Base-by-base conservation (phyloP, 2,113 vertebrate genomes). In the Bucco capensis region DNA sequence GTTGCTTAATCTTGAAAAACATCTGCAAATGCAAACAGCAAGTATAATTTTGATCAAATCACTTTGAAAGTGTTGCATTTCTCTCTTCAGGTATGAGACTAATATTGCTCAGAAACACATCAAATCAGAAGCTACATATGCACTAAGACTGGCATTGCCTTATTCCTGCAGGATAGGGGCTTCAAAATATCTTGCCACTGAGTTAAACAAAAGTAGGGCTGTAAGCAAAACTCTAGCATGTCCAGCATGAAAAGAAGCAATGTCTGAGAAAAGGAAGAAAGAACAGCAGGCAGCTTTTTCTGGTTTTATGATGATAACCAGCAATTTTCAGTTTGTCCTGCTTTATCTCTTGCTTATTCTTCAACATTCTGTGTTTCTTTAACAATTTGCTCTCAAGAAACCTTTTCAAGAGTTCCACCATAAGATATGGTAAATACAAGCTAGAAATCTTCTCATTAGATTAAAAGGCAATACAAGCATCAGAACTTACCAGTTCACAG, bases 401-500 rank as follows among this genome's bases (percentile, higher is more conserved):
- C 6, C 5, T 19, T 56, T 80, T 79, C 74, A 79, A 46, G n/a
- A 47, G 6, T 53, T 13, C 17, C 31, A 70, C 27, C 12, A 25
- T 82, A 82, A 73, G 19, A 18, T 31, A 54, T 10, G 5, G 46
- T 75, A 87, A 82, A 82, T 49, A 66, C 18, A 85, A 64, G 15
- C 17, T 56, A 70, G 58, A 79, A 78, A 58, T 12, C 62, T 81
- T 30, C 6, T 23, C 50, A 28, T 49, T 67, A 70, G 31, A 65
- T 27, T 80, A 89, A 93, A 90, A 90, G 31, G 25, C 40, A 85
- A 64, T 77, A 71, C 91, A 94, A 87, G 7, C 28, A 58, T 49
- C 42, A 40, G 42, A 79, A 92, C 84, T 66, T 92, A 96, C 96
- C 91, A 91, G 67, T 80, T 93, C 56, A 76, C 74, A 30, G 64